Evolutionary conservation across 2,888 invertebrate genomes (phyloP).

Genomic region (Gastrophysa polygoni): DNA sequence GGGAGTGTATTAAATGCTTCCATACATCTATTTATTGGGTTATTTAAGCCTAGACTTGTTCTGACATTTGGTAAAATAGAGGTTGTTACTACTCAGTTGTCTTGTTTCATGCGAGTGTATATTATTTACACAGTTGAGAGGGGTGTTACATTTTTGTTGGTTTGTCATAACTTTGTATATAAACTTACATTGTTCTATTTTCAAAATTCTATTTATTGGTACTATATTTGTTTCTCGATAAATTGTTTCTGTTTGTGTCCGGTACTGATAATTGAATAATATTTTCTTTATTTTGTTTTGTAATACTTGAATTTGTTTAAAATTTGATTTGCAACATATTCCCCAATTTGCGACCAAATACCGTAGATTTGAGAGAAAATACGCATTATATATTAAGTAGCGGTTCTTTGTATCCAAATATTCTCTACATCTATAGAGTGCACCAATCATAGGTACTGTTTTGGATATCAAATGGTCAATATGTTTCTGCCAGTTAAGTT

Average conservation of each 20-base stretch:
- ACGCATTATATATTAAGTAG: not conserved
- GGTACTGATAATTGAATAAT: no score
- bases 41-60: not conserved
- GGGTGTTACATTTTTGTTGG: slow-evolving; percentile 1
- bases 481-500: not conserved
- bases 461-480: not conserved
- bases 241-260: no score
- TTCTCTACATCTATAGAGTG: not conserved
- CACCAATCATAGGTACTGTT: slow-evolving; percentile 1
- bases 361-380: not conserved
- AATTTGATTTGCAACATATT: not conserved
- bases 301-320: not conserved
- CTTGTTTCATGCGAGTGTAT: not conserved
- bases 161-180: not conserved
- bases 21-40: no score
- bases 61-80: slow-evolving; percentile 6
- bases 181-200: no score
- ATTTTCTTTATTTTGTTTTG: not conserved
- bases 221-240: no score
- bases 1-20: no score
- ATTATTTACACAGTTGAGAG: not conserved
- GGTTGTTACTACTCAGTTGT: slow-evolving; percentile 4
- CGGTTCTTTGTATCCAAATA: not conserved
- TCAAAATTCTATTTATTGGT: no score
- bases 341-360: not conserved